These are phyloP conservation scores for Dysmachus trigonus DNA, from an alignment of 2,888 invertebrate species.

Conservation along the genomic window DNA sequence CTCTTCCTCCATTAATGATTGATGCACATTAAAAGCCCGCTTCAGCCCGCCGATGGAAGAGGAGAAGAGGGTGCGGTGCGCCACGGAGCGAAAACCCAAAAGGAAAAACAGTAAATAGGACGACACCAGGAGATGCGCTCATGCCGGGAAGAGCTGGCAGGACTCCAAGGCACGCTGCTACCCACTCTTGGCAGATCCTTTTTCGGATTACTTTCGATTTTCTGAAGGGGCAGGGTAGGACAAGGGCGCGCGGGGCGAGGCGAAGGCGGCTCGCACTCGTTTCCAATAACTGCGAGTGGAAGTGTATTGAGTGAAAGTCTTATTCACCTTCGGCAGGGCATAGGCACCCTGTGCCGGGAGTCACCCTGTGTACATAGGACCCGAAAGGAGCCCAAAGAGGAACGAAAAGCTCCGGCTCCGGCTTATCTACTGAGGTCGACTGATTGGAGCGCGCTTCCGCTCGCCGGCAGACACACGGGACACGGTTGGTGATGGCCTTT, in stretches of 20 bases:
- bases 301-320: constrained; percentile 13
- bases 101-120: constrained; percentile 1
- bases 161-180: background rate
- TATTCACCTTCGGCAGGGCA: background rate
- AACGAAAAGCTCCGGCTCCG: constrained; percentile 9
- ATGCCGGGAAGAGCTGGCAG: background rate
- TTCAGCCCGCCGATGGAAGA: no score
- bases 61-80: background rate
- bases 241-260: background rate
- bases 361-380: background rate
- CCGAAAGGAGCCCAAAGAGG: background rate
- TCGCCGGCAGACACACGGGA: background rate
- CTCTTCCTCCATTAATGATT: constrained; percentile 22
- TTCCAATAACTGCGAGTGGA: background rate
- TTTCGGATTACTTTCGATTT: constrained; percentile 28
- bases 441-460: constrained; percentile 33
- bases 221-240: background rate
- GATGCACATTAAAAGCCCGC: constrained; percentile 27
- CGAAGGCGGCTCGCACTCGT: background rate
- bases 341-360: background rate
- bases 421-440: constrained; percentile 21
- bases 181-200: background rate
- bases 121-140: background rate
- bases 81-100: background rate
- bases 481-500: constrained; percentile 27